Conservation (phyloP, 2,113 vertebrate genomes). For the Enhydra lutris region DNA sequence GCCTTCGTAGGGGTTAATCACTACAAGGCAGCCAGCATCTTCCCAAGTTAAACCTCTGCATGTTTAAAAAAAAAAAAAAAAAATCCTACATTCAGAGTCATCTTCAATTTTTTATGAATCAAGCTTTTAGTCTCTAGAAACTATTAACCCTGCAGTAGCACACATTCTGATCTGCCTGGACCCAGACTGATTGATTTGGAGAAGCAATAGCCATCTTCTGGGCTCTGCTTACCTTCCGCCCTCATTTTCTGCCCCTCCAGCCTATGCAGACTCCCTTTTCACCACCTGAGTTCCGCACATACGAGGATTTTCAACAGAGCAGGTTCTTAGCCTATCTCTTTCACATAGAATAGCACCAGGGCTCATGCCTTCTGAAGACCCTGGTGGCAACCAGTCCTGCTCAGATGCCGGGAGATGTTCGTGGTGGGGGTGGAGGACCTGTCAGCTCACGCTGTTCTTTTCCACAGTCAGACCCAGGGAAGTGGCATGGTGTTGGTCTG, state of each 20-base stretch:
- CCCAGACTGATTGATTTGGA: neutral
- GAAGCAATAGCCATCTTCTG: neutral
- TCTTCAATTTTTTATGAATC: slow-evolving; percentile 73
- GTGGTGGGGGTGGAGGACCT: neutral
- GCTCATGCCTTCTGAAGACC: neutral
- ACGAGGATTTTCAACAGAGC: neutral
- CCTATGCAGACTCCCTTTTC: neutral
- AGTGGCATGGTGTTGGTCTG: neutral
- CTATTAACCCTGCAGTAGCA: neutral
- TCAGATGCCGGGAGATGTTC: neutral
- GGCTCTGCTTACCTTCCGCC: neutral
- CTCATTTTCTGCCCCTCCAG: neutral
- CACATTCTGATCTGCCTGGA: neutral
- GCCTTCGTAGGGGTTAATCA: neutral
- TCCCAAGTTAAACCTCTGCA: neutral
- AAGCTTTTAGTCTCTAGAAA: slow-evolving; percentile 29
- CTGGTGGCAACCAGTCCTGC: neutral
- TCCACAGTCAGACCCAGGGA: neutral
- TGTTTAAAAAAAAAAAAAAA: neutral
- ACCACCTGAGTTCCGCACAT: neutral
- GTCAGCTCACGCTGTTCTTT: neutral
- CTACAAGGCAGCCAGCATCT: neutral
- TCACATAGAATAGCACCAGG: neutral
- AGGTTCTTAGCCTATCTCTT: neutral
- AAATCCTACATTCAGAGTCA: neutral